phyloP scores from a whole-genome alignment of 2,888 invertebrate genomes.

The Leucophora obtusa region DNA sequence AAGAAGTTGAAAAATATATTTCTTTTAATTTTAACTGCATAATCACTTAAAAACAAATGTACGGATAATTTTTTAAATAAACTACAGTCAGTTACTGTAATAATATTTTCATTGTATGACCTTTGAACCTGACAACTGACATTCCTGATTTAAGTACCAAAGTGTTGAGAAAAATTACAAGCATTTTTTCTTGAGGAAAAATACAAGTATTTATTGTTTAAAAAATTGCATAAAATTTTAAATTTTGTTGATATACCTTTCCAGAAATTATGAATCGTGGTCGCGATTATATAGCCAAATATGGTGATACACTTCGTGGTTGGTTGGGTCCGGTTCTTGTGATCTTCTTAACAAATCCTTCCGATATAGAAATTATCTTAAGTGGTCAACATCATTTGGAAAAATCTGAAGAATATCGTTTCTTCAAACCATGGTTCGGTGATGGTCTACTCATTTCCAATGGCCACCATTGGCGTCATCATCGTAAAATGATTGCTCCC shows the following conservation, averaged over 20 bases:
- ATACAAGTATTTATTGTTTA: no score
- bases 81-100: no score
- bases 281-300: slow-evolving; percentile 68
- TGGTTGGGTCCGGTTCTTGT: slow-evolving; percentile 86
- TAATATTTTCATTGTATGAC: no score
- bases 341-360: slow-evolving; percentile 84
- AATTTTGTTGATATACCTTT: not conserved
- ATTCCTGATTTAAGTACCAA: no score
- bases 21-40: no score
- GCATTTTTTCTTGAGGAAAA: no score
- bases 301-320: slow-evolving; percentile 86
- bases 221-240: no score
- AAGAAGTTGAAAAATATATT: no score
- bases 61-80: no score
- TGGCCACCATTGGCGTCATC: slow-evolving; percentile 88
- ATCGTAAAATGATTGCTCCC: slow-evolving; percentile 90
- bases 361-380: slow-evolving; percentile 86
- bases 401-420: slow-evolving; percentile 86
- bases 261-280: slow-evolving; percentile 71
- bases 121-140: no score
- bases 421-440: slow-evolving; percentile 90
- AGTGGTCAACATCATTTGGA: slow-evolving; percentile 87
- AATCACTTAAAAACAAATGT: no score
- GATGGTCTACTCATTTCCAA: slow-evolving; percentile 88
- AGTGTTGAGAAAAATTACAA: no score